Evolutionary conservation across 53 echinoderm and acorn worm genomes (phyloP).

Genomic region (Temnopleurus reevesii): DNA sequence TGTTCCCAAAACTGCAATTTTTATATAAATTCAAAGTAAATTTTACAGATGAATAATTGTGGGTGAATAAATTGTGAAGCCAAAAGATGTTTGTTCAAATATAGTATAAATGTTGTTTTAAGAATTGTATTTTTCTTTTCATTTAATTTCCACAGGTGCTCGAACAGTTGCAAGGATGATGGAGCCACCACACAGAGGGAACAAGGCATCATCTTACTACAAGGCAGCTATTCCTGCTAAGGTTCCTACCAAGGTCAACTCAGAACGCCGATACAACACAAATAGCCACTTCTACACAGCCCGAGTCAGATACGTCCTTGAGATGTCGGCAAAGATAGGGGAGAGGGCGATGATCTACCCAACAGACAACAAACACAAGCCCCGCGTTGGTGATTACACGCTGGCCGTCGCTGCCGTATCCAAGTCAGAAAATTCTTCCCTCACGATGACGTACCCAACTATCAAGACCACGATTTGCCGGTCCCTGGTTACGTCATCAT

Average conservation of each 20-base stretch:
- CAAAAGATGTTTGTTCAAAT: too few relatives aligned
- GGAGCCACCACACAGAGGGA: background rate
- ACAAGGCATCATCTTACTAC: constrained; percentile 9
- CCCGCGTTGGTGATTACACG: constrained; percentile 48
- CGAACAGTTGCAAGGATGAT: background rate
- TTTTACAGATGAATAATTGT: too few relatives aligned
- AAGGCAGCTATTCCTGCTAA: constrained; percentile 55
- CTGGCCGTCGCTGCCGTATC: constrained; percentile 63
- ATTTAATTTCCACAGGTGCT: background rate
- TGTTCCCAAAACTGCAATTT: too few relatives aligned
- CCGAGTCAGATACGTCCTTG: constrained; percentile 49
- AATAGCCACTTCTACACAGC: constrained; percentile 71
- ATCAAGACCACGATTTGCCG: constrained; percentile 72
- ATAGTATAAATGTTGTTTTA: too few relatives aligned
- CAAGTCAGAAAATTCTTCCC: constrained; percentile 55
- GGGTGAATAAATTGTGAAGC: too few relatives aligned
- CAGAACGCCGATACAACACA: constrained; percentile 29
- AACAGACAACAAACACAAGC: constrained; percentile 75
- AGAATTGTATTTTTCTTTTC: too few relatives aligned
- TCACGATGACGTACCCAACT: constrained; percentile 52
- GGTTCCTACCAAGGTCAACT: constrained; percentile 52
- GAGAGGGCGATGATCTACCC: constrained; percentile 33
- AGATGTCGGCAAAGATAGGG: constrained; percentile 30
- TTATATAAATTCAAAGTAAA: too few relatives aligned
- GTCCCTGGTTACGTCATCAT: constrained; percentile 63